phyloP scores from a whole-genome alignment of 35 echinoderm and acorn worm species.

The Strongylocentrotus purpuratus region DNA sequence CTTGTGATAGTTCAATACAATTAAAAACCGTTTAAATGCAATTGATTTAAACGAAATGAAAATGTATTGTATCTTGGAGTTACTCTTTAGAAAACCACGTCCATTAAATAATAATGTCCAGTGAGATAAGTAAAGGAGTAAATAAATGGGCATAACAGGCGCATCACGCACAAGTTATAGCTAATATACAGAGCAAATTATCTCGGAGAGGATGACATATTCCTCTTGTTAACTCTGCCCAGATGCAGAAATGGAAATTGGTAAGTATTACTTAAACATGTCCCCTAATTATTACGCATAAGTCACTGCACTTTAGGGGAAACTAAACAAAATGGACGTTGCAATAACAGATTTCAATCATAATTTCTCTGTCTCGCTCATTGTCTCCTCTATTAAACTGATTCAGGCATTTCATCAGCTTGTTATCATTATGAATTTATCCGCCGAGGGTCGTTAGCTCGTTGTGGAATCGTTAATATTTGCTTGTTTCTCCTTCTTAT shows the following conservation, averaged over 20 bases:
- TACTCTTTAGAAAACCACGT: too few relatives aligned
- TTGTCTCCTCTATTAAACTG: neutral
- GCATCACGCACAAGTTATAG: neutral
- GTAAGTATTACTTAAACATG: neutral
- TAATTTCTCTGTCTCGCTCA: neutral
- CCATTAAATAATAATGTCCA: too few relatives aligned
- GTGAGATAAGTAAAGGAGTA: too few relatives aligned
- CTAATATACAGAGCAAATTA: neutral
- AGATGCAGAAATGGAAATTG: constrained; percentile 11
- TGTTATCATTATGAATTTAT: constrained; percentile 5
- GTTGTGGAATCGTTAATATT: neutral
- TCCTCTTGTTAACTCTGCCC: neutral
- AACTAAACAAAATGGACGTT: neutral
- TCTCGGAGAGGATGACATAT: neutral
- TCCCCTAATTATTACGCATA: neutral
- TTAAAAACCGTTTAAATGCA: too few relatives aligned
- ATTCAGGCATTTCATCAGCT: neutral
- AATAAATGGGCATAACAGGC: neutral
- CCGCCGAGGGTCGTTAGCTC: neutral
- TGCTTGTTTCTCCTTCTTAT: neutral
- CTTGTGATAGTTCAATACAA: too few relatives aligned
- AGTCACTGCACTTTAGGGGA: neutral
- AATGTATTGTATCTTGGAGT: too few relatives aligned
- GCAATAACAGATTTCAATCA: constrained; percentile 12
- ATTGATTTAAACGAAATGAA: too few relatives aligned